Conservation (phyloP, 1,140 invertebrate species). For the Antheraea mylitta region DNA sequence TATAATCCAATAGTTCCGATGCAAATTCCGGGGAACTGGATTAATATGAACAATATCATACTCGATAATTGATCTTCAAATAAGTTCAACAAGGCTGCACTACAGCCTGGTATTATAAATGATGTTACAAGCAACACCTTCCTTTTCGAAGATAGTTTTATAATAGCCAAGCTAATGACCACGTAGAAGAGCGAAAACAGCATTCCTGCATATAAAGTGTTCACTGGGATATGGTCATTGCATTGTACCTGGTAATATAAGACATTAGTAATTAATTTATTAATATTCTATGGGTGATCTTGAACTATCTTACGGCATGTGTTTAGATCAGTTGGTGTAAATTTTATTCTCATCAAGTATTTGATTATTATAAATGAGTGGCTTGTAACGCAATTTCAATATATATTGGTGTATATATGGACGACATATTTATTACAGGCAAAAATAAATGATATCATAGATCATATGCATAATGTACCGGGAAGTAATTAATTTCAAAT, state of each 20-base stretch:
- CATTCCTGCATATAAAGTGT: slow-evolving; percentile 35
- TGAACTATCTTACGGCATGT: too few relatives aligned
- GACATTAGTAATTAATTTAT: too few relatives aligned
- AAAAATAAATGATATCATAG: too few relatives aligned
- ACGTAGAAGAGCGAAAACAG: slow-evolving; percentile 28
- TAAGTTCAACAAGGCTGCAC: slow-evolving; percentile 27
- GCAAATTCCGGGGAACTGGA: slow-evolving; percentile 36
- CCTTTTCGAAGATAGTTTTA: slow-evolving; percentile 25
- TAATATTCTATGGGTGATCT: too few relatives aligned
- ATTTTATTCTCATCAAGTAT: too few relatives aligned
- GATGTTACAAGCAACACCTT: slow-evolving; percentile 28
- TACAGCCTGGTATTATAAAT: slow-evolving; percentile 25
- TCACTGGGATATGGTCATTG: slow-evolving; percentile 28
- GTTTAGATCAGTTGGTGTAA: too few relatives aligned
- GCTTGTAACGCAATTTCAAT: too few relatives aligned
- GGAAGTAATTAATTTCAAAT: too few relatives aligned
- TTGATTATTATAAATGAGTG: too few relatives aligned
- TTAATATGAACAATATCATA: slow-evolving; percentile 37
- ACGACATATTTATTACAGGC: too few relatives aligned
- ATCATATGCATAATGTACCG: too few relatives aligned
- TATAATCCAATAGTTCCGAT: slow-evolving; percentile 35
- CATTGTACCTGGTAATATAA: slow-evolving; percentile 26
- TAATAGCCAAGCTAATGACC: slow-evolving; percentile 22
- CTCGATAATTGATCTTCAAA: slow-evolving; percentile 28
- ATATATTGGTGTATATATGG: too few relatives aligned